phyloP scores from a whole-genome alignment of 2,888 invertebrate species.

The Catocala fraxini region DNA sequence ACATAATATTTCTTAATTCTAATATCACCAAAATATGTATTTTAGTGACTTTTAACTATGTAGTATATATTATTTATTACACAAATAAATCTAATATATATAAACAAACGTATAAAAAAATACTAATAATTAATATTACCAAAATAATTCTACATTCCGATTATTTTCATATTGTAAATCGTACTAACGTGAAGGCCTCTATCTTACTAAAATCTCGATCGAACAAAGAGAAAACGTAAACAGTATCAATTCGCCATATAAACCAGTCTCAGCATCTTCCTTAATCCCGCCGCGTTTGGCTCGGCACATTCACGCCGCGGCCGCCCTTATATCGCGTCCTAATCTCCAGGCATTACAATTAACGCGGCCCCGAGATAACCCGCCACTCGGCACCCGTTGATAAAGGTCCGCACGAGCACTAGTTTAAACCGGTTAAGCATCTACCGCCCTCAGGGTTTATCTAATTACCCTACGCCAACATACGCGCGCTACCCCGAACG shows the following conservation, averaged over 20 bases:
- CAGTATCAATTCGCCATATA: conserved; percentile 45
- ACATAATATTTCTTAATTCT: too few species aligned
- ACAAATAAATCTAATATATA: too few species aligned
- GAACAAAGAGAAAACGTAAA: conserved; percentile 17
- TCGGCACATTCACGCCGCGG: conserved; percentile 53
- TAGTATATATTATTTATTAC: too few species aligned
- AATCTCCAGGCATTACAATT: conserved; percentile 86
- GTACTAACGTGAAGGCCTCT: not conserved
- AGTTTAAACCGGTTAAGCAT: conserved; percentile 86
- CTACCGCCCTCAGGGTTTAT: conserved; percentile 84
- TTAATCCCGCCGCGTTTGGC: conserved; percentile 59
- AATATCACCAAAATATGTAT: too few species aligned
- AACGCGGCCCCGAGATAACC: conserved; percentile 85
- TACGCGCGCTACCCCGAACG: conserved; percentile 52
- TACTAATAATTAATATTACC: too few species aligned
- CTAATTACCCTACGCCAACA: conserved; percentile 83
- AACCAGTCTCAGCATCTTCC: conserved; percentile 57
- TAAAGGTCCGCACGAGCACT: conserved; percentile 80
- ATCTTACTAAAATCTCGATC: conserved; percentile 4
- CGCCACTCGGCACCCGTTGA: conserved; percentile 85
- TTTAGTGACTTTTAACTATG: too few species aligned
- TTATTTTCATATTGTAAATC: too few species aligned
- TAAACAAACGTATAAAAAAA: too few species aligned
- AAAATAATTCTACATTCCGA: too few species aligned
- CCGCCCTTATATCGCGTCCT: conserved; percentile 77